Conservation (phyloP, 2,797 vertebrate species). For the Labroides dimidiatus region DNA sequence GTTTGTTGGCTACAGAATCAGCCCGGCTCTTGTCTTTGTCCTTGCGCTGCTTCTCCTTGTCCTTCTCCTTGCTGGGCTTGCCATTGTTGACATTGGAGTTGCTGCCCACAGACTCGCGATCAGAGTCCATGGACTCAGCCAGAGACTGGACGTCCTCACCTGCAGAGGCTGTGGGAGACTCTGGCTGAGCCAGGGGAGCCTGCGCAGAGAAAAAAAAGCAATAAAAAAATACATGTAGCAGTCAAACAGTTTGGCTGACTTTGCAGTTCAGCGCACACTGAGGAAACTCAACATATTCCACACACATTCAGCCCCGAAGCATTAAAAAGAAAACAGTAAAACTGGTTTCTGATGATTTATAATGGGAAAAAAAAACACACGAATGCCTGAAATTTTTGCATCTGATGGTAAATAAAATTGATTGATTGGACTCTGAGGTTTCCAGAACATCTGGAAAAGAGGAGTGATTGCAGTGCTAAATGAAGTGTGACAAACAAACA, state of each 20-base stretch:
- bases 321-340: background rate
- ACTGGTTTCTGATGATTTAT: slow-evolving; percentile 21
- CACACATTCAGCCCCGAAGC: slow-evolving; percentile 5
- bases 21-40: slow-evolving; percentile 95
- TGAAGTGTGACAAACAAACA: slow-evolving; percentile 45
- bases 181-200: slow-evolving; percentile 98
- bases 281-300: background rate
- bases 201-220: slow-evolving; percentile 64
- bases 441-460: slow-evolving; percentile 58
- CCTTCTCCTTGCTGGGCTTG: slow-evolving; percentile 93
- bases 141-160: slow-evolving; percentile 98
- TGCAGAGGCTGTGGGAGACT: slow-evolving; percentile 96
- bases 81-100: slow-evolving; percentile 95
- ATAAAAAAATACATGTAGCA: slow-evolving; percentile 15
- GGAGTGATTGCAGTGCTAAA: slow-evolving; percentile 30
- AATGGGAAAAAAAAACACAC: slow-evolving; percentile 21
- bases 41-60: slow-evolving; percentile 96
- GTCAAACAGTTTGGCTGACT: background rate
- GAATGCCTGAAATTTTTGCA: slow-evolving; percentile 31
- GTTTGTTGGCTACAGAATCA: slow-evolving; percentile 98
- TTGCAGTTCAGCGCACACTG: background rate
- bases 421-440: slow-evolving; percentile 47
- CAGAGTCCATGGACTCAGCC: slow-evolving; percentile 97
- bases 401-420: slow-evolving; percentile 53
- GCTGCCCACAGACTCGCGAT: slow-evolving; percentile 97